Percentiles rank a stretch among this genome's conserved stretches.
These are phyloP conservation scores for Symphodus melops DNA, from an alignment of 2,113 vertebrate species.

Conservation along the genomic window DNA sequence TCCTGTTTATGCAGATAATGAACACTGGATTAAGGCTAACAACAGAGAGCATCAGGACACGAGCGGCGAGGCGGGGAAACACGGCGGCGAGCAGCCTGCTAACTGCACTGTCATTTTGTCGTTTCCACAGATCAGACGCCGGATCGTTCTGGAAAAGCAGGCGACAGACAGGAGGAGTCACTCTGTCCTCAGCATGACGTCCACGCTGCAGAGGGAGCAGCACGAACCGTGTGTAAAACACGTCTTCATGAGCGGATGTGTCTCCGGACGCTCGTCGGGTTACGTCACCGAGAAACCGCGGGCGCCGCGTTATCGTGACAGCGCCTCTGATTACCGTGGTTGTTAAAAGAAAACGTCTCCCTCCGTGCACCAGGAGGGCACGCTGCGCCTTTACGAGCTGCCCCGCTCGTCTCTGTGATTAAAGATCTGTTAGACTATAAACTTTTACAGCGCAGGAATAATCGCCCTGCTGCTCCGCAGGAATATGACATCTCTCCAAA, in stretches of 20 bases:
- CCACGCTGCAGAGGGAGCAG: constrained; percentile 32
- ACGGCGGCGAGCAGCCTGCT: constrained; percentile 15
- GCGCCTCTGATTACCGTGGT: constrained; percentile 37
- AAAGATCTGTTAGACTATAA: constrained; percentile 67
- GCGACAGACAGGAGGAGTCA: constrained; percentile 56
- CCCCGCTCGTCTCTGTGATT: constrained; percentile 69
- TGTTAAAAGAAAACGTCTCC: constrained; percentile 53
- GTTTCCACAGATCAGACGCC: constrained; percentile 33
- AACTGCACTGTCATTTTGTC: constrained; percentile 30
- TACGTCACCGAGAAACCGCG: constrained; percentile 5
- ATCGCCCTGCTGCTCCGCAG: constrained; percentile 65
- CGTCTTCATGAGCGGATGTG: constrained; percentile 54
- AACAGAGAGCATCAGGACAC: constrained; percentile 29
- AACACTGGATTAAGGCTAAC: not conserved
- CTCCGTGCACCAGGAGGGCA: constrained; percentile 53
- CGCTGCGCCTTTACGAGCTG: constrained; percentile 61
- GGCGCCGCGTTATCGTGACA: constrained; percentile 23
- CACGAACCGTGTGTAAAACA: constrained; percentile 38
- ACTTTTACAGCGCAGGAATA: constrained; percentile 73
- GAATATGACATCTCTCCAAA: constrained; percentile 58
- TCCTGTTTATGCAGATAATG: too few species aligned
- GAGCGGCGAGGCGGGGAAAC: not conserved
- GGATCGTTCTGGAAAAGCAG: too few species aligned
- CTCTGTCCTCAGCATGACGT: constrained; percentile 53
- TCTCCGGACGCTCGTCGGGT: constrained; percentile 13